Conservation (phyloP, 2,797 vertebrate genomes). For the Neoniphon sammara region DNA sequence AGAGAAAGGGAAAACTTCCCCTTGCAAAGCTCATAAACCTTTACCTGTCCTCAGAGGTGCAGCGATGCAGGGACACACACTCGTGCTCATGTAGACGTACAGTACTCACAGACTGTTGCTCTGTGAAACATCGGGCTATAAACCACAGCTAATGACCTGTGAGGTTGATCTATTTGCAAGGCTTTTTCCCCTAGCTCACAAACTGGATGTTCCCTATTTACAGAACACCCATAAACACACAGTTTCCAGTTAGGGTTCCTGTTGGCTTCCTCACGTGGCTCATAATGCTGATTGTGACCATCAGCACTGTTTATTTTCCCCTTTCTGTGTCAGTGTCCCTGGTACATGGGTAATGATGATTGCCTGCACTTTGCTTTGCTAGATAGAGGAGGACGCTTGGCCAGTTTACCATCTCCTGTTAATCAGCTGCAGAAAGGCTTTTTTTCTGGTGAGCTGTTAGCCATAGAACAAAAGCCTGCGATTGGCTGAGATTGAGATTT, state of each 20-base stretch:
- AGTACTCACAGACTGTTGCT: not conserved
- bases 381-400: not conserved
- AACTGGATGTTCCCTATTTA: constrained; percentile 55
- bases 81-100: not conserved
- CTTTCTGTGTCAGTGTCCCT: constrained; percentile 31
- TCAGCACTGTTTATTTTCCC: constrained; percentile 28
- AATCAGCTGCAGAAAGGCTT: not conserved
- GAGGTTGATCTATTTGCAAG: constrained; percentile 33
- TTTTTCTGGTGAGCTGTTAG: not conserved
- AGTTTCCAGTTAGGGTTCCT: constrained; percentile 46
- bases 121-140: constrained; percentile 12
- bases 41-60: not conserved
- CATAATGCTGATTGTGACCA: constrained; percentile 52
- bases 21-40: constrained; percentile 15
- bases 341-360: constrained; percentile 21
- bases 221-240: constrained; percentile 52
- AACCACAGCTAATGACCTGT: constrained; percentile 33
- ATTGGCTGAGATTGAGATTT: constrained; percentile 3
- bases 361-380: not conserved
- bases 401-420: constrained; percentile 11
- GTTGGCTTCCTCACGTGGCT: constrained; percentile 20
- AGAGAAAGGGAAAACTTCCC: not conserved
- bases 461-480: not conserved
- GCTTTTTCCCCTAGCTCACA: constrained; percentile 2
- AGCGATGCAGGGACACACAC: not conserved